These are phyloP conservation scores for Oreochromis aureus DNA, from an alignment of 2,113 vertebrate genomes.

Conservation along the genomic window DNA sequence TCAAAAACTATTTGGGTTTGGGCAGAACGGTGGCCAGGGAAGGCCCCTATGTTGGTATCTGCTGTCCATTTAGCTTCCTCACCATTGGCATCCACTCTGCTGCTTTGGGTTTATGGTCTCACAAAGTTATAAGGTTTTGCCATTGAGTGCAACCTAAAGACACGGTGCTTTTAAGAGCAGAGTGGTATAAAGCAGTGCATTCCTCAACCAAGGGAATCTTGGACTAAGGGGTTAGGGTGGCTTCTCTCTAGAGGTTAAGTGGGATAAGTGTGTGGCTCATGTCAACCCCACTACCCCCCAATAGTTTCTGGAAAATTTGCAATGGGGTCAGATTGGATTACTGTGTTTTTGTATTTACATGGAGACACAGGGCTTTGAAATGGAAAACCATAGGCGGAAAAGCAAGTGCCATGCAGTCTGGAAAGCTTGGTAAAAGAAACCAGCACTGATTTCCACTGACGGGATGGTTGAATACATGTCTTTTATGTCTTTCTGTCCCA, in stretches of 20 bases:
- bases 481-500: conserved; percentile 47
- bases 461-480: conserved; percentile 54
- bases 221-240: conserved; percentile 59
- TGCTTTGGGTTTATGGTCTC: conserved; percentile 34
- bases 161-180: conserved; percentile 45
- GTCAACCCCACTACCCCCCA: conserved; percentile 65
- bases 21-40: conserved; percentile 1
- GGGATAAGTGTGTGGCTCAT: conserved; percentile 73
- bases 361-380: conserved; percentile 73
- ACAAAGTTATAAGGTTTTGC: conserved; percentile 39
- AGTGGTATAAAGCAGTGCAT: conserved; percentile 51
- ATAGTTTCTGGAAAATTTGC: conserved; percentile 74
- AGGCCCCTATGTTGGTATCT: conserved; percentile 35
- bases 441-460: conserved; percentile 63
- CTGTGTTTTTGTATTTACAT: conserved; percentile 75
- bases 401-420: conserved; percentile 70
- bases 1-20: conserved; percentile 16
- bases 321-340: conserved; percentile 74
- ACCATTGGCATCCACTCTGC: conserved; percentile 17
- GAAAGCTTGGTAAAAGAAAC: conserved; percentile 61
- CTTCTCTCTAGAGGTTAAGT: conserved; percentile 72
- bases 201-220: conserved; percentile 53
- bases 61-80: conserved; percentile 42
- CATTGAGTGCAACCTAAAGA: conserved; percentile 38
- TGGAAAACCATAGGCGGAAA: conserved; percentile 72